phyloP scores from a whole-genome alignment of 2,888 invertebrate species.

The Phasia obesa region DNA sequence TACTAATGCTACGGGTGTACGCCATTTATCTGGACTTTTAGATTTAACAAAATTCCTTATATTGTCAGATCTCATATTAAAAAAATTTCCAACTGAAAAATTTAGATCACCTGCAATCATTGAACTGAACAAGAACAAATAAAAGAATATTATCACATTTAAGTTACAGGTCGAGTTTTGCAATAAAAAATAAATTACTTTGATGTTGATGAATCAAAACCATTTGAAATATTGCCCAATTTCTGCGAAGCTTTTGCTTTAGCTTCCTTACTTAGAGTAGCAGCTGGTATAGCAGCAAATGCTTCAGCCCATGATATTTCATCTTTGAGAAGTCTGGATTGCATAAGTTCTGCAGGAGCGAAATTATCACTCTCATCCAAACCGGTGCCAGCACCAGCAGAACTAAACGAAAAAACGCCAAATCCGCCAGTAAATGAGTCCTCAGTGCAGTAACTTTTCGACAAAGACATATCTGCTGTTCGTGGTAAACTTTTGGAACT shows the following conservation, averaged over 20 bases:
- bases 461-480: constrained; percentile 78
- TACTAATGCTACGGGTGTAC: constrained; percentile 73
- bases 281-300: constrained; percentile 79
- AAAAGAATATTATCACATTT: background rate
- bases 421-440: constrained; percentile 73
- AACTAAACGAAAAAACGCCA: constrained; percentile 73
- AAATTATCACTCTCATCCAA: constrained; percentile 74
- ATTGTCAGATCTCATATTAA: constrained; percentile 79
- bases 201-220: constrained; percentile 70
- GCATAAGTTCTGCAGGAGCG: constrained; percentile 80
- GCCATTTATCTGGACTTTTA: constrained; percentile 74
- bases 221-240: constrained; percentile 62
- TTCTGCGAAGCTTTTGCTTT: constrained; percentile 70
- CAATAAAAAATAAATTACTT: constrained; percentile 73
- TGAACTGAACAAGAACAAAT: constrained; percentile 72
- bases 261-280: constrained; percentile 76
- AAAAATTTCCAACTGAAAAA: constrained; percentile 80
- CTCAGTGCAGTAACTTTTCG: constrained; percentile 70
- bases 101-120: constrained; percentile 76
- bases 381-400: constrained; percentile 51
- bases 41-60: constrained; percentile 76
- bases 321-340: constrained; percentile 78
- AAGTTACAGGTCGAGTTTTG: background rate
- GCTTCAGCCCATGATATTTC: constrained; percentile 81
- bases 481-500: constrained; percentile 77